Base-by-base conservation (phyloP, 2,113 vertebrate species). In the Callipepla californica region DNA sequence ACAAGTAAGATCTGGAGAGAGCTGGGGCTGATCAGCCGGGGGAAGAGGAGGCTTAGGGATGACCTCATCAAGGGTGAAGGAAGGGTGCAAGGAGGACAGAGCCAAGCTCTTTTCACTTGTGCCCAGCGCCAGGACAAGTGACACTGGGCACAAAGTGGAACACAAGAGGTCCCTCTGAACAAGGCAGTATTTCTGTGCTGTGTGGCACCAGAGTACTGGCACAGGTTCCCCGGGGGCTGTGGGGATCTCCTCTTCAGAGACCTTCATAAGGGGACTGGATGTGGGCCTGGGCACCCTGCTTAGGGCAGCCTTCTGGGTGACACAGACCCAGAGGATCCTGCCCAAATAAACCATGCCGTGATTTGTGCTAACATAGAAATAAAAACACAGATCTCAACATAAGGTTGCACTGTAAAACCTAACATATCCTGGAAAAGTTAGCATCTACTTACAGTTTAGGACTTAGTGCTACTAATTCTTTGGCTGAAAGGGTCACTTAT, bases 401-500 rank as follows among this genome's bases (percentile, higher is more conserved):
- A 69, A 90, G 25, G 26, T 36, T 87, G 85, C 18, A 88, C 55
- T 50, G 68, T 74, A 91, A 95, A 97, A 89, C 21, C 63, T 68
- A 69, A 82, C 34, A 73, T 85, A 85, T 62, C 57, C 65, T 85
- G 44, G 95, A 82, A 48, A 67, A 57, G 55, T 82, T 65, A 91
- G 45, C 74, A 69, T 92, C 85, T 93, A 53, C 75, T 77, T 92
- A 62, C 19, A 81, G 82, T 91, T 88, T 85, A 95, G 32, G 42
- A 47, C n/a, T 82, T 86, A 73, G 55, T 51, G 89, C 36, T 22
- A 59, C 34, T 80, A 44, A 45, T 80, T 69, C 84, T 91, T 80
- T 87, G 79, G 72, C 11, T n/a, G 25, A 93, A 93, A 97, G 63
- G 79, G 63, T 94, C 77, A 93, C 28, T 59, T 92, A 74, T 59